phyloP scores from a whole-genome alignment of 2,888 invertebrate genomes.

The Lasioglossum oenotherae region DNA sequence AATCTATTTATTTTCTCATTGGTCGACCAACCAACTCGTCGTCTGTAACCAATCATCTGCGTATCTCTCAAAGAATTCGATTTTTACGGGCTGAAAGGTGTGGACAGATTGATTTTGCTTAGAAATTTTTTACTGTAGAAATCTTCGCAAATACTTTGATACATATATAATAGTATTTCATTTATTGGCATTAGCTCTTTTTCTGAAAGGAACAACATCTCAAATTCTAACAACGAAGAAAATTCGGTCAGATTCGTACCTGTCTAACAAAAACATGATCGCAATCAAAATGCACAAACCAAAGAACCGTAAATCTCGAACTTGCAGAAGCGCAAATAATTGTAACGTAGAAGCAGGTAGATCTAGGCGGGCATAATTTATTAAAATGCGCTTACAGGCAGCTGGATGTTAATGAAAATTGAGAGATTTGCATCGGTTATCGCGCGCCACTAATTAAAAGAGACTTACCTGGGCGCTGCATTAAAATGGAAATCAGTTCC shows the following conservation, averaged over 20 bases:
- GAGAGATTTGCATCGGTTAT: constrained; percentile 80
- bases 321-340: neutral
- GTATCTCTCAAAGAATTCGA: neutral
- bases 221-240: no score
- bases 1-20: neutral
- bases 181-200: no score
- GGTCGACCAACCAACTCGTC: neutral
- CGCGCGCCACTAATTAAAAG: constrained; percentile 78
- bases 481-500: constrained; percentile 81
- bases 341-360: neutral
- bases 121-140: neutral
- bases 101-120: neutral
- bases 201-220: no score
- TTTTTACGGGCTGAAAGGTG: no score
- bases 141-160: no score
- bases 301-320: neutral
- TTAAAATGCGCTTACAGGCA: constrained; percentile 75
- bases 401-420: constrained; percentile 77
- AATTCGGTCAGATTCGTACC: neutral
- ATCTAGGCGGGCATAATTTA: constrained; percentile 73
- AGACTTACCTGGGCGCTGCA: constrained; percentile 77
- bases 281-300: neutral
- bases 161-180: no score
- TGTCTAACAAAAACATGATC: neutral
- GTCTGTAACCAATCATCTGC: neutral